These are phyloP conservation scores for Sialia sialis DNA, from an alignment of 2,113 vertebrate species.

Conservation along the genomic window DNA sequence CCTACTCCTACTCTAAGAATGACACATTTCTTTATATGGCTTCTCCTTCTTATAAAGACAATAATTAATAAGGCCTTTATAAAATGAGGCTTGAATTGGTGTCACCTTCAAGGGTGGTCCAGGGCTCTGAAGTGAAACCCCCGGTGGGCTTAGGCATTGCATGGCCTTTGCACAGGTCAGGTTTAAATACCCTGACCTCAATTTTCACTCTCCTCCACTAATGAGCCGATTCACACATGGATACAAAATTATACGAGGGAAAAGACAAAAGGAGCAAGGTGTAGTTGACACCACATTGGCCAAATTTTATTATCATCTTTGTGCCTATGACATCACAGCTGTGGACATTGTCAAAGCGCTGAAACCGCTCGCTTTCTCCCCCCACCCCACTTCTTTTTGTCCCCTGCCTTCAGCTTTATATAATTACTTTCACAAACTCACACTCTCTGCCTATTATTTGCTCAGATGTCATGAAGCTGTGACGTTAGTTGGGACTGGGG, in stretches of 20 bases:
- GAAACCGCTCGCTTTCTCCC: background rate
- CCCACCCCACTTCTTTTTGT: conserved; percentile 19
- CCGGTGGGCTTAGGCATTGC: conserved; percentile 86
- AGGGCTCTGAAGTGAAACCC: conserved; percentile 88
- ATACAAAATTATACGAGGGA: conserved; percentile 75
- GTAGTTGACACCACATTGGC: conserved; percentile 75
- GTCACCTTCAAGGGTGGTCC: conserved; percentile 91
- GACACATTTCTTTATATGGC: conserved; percentile 94
- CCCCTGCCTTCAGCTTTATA: conserved; percentile 60
- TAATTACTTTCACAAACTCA: conserved; percentile 72
- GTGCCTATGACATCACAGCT: conserved; percentile 78
- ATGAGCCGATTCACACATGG: conserved; percentile 89
- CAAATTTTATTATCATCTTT: conserved; percentile 75
- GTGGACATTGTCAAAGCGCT: conserved; percentile 56
- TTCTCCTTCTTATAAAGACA: conserved; percentile 92
- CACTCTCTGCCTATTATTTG: conserved; percentile 54
- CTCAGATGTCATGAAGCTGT: conserved; percentile 47
- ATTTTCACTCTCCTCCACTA: conserved; percentile 95
- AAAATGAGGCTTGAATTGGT: conserved; percentile 94
- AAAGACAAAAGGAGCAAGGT: conserved; percentile 78
- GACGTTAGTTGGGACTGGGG: conserved; percentile 1
- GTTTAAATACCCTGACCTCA: conserved; percentile 98
- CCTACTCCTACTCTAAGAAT: conserved; percentile 88
- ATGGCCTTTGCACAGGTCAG: conserved; percentile 89
- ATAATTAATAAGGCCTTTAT: conserved; percentile 99